Base-by-base conservation (phyloP, 2,888 invertebrate species). In the Philereme vetulata region DNA sequence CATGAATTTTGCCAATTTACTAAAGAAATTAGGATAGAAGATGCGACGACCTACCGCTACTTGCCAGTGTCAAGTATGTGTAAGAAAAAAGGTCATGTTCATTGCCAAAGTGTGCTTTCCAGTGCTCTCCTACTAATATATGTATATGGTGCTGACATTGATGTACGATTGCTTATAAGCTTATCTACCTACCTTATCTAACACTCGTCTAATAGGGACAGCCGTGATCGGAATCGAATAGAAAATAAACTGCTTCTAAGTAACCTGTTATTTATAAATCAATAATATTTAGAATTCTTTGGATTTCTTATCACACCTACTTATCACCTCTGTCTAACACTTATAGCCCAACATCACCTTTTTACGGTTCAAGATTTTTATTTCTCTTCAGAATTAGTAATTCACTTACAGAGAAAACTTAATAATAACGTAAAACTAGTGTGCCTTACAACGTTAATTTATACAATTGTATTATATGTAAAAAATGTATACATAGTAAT, bases 121-220 rank as follows among this genome's bases (percentile, higher is more conserved):
- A 72, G 63, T 70, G 21, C 21, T 21, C 1, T 21, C 21, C 21
- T 21, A 21, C 21, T 2, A 21, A 21, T 21, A 21, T 21, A n/a
- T n/a, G n/a, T n/a, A 1, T 21, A 21, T 21, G 21, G 21, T 38
- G 53, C 38, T 72, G 76, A 74, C 80, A 78, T 80, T 75, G 80
- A 75, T 75, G 66, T 59, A 63, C 70, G 68, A 70, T 42, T 49
- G 51, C 66, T 55, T 73, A 72, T 72, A 70, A 66, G 74, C 74
- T 77, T 82, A 78, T 80, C 77, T 75, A 68, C 62, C 51, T 53
- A 67, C 71, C 68, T 73, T 76, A 78, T 77, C 74, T 70, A 66
- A 70, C 64, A 68, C 62, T 70, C 70, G 72, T 74, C 73, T 72
- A 71, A 59, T 61, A 68, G 72, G 75, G 74, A 70, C 72, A 70